A percentile compares a stretch with the other conserved stretches of the same genome.
Evolutionary conservation across 2,888 invertebrate species (phyloP).

Genomic region (Dyspetes luteomarginatus): DNA sequence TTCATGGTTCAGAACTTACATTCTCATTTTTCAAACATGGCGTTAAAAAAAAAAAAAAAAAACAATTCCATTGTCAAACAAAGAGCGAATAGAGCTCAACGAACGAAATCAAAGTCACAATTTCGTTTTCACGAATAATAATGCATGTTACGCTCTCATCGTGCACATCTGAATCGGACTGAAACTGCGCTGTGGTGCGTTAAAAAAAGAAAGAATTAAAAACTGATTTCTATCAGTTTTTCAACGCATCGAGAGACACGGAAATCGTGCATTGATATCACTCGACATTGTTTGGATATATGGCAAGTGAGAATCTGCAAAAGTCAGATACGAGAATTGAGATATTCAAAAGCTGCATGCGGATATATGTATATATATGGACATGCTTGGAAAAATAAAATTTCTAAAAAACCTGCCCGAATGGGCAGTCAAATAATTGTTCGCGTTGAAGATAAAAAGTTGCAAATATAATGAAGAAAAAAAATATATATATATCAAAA

Average conservation of each 20-base stretch:
- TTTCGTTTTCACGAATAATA: neutral
- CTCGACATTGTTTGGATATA: neutral
- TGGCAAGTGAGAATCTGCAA: neutral
- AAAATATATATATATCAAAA: neutral
- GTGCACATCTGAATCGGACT: neutral
- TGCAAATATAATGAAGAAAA: neutral
- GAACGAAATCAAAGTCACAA: neutral
- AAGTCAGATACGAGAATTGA: neutral
- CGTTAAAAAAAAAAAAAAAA: too few species aligned
- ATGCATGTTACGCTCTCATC: too few species aligned
- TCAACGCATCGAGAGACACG: neutral
- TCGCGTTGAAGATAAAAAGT: too few species aligned
- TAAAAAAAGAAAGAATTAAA: conserved; percentile 5
- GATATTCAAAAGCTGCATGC: neutral
- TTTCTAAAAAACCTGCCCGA: too few species aligned
- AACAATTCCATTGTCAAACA: neutral
- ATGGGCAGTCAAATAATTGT: too few species aligned
- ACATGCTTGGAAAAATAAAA: neutral
- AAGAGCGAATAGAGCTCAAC: neutral
- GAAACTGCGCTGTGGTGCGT: neutral
- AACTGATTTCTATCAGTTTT: neutral
- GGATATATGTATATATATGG: conserved; percentile 10
- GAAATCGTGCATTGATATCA: neutral
- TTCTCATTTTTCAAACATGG: too few species aligned
- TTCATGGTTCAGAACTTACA: too few species aligned